phyloP scores from a whole-genome alignment of 37 sponge, comb jelly and placozoan species.

The Haliclona indistincta region DNA sequence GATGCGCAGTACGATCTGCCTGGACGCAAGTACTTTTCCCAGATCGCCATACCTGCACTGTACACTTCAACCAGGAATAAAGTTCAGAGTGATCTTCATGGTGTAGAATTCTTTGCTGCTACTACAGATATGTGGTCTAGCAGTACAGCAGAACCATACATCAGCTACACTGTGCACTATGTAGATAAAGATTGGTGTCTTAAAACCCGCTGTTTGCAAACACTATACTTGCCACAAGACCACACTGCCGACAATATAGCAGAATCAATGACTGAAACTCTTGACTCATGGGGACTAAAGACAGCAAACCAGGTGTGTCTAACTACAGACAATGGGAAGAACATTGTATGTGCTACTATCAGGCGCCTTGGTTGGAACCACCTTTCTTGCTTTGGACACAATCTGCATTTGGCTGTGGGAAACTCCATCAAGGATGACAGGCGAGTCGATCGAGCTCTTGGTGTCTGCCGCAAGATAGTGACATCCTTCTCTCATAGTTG shows the following conservation, averaged over 20 bases:
- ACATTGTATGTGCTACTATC: conserved; percentile 17
- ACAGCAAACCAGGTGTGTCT: conserved; percentile 27
- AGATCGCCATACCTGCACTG: not conserved
- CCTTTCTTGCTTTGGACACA: conserved; percentile 47
- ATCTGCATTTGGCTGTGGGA: conserved; percentile 31
- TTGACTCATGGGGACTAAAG: conserved; percentile 19
- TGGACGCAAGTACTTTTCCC: not conserved
- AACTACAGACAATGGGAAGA: conserved; percentile 44
- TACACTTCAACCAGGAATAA: not conserved
- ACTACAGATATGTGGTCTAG: conserved; percentile 54
- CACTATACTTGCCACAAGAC: conserved; percentile 31
- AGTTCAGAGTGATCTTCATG: conserved; percentile 4
- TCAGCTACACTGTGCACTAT: conserved; percentile 41
- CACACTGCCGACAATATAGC: conserved; percentile 36
- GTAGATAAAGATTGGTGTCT: conserved; percentile 20
- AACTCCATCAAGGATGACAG: conserved; percentile 24
- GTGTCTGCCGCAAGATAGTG: conserved; percentile 5
- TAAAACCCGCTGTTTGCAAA: conserved; percentile 11
- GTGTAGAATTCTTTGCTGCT: conserved; percentile 18
- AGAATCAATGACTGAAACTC: conserved; percentile 5
- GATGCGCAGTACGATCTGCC: conserved; percentile 14
- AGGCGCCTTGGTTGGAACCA: not conserved
- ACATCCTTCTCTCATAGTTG: conserved; percentile 18
- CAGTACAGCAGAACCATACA: conserved; percentile 16
- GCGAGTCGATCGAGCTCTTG: conserved; percentile 8